Evolutionary conservation across 1,140 invertebrate species (phyloP).

Genomic region (Campodea augens): DNA sequence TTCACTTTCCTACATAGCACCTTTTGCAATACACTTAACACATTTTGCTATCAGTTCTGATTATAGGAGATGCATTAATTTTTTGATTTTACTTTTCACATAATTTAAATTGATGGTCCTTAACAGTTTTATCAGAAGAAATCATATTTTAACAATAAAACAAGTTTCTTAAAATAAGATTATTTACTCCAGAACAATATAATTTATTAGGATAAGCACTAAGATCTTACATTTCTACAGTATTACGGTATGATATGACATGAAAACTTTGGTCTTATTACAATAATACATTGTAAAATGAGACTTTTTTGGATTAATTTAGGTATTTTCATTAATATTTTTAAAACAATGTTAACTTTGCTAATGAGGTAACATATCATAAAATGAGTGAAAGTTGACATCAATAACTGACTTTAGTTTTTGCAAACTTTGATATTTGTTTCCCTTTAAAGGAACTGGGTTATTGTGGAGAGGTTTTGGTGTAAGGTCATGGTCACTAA

Average conservation of each 20-base stretch:
- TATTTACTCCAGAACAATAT: neutral
- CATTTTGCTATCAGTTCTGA: neutral
- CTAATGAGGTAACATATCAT: conserved; percentile 3
- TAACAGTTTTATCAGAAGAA: neutral
- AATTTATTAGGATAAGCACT: neutral
- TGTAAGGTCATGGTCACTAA: neutral
- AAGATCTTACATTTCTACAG: neutral
- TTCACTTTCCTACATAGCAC: neutral
- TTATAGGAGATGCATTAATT: neutral
- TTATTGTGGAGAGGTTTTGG: neutral
- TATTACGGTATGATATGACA: too few relatives aligned
- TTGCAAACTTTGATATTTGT: neutral
- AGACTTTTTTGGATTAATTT: neutral
- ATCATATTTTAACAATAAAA: too few relatives aligned
- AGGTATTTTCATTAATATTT: neutral
- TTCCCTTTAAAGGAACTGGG: neutral
- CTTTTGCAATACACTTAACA: neutral
- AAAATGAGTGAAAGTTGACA: conserved; percentile 4
- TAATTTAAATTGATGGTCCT: neutral
- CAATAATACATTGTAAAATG: too few relatives aligned
- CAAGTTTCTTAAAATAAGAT: neutral
- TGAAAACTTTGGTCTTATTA: too few relatives aligned
- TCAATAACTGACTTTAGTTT: conserved; percentile 2
- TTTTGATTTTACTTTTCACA: neutral
- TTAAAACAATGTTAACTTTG: neutral